phyloP scores from a whole-genome alignment of 2,888 invertebrate genomes.

The Thysanoteuthis rhombus region DNA sequence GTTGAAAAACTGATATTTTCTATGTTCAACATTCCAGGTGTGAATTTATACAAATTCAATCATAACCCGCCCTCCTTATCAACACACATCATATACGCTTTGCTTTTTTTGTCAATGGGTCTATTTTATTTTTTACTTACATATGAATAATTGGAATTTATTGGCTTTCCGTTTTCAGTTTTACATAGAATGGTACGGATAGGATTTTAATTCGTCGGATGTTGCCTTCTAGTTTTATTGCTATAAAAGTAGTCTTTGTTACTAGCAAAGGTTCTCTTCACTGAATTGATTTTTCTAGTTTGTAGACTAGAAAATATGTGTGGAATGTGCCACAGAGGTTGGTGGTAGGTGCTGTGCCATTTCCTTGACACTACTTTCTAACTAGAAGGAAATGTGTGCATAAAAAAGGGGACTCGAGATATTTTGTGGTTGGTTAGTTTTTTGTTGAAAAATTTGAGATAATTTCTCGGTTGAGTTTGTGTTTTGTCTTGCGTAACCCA shows the following conservation, averaged over 20 bases:
- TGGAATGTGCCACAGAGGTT: neutral
- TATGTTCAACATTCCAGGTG: neutral
- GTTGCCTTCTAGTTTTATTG: neutral
- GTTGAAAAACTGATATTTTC: neutral
- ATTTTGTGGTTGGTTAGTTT: neutral
- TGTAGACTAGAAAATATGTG: neutral
- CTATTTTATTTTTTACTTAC: neutral
- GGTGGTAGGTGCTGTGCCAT: neutral
- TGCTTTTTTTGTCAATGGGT: neutral
- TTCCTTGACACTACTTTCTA: conserved; percentile 12
- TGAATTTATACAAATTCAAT: neutral
- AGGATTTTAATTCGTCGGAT: neutral
- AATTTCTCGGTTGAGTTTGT: neutral
- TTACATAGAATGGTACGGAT: neutral
- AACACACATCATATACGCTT: neutral
- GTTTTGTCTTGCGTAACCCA: neutral
- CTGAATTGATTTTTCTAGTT: conserved; percentile 12
- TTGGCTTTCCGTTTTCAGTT: neutral
- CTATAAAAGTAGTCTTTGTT: neutral
- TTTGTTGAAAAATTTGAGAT: neutral
- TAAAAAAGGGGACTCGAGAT: neutral
- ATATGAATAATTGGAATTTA: neutral
- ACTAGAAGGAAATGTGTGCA: neutral
- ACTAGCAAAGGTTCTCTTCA: neutral
- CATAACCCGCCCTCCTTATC: neutral